Evolutionary conservation across 2,797 vertebrate species (phyloP).

Genomic region (Anableps anableps): DNA sequence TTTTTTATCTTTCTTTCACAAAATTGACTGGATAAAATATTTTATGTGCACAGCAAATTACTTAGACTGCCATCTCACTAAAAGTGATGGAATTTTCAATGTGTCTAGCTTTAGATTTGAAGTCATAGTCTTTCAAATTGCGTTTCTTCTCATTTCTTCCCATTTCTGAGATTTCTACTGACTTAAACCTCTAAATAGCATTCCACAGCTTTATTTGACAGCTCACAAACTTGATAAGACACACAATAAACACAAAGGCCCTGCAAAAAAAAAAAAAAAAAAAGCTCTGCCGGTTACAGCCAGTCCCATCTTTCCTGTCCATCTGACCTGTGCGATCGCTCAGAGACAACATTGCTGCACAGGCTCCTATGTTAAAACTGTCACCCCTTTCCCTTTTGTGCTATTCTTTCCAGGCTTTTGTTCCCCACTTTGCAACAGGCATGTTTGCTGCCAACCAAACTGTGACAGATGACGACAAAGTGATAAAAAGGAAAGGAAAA

Average conservation of each 20-base stretch:
- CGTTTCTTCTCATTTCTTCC: neutral
- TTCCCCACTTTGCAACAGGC: slow-evolving; percentile 60
- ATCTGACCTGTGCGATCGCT: slow-evolving; percentile 44
- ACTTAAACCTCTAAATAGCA: slow-evolving; percentile 10
- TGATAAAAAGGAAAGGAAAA: slow-evolving; percentile 34
- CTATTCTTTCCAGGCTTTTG: slow-evolving; percentile 55
- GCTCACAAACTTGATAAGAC: slow-evolving; percentile 62
- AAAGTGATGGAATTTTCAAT: neutral
- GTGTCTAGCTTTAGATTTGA: neutral
- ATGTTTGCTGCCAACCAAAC: slow-evolving; percentile 58
- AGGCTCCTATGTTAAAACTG: slow-evolving; percentile 52
- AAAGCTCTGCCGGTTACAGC: slow-evolving; percentile 34
- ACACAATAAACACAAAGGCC: slow-evolving; percentile 50
- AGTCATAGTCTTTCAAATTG: neutral
- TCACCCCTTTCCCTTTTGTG: slow-evolving; percentile 41
- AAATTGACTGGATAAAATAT: neutral
- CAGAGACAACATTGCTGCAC: slow-evolving; percentile 31
- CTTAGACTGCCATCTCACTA: neutral
- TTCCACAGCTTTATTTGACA: slow-evolving; percentile 28
- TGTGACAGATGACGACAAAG: slow-evolving; percentile 62
- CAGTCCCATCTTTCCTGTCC: slow-evolving; percentile 45
- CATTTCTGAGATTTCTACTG: slow-evolving; percentile 8
- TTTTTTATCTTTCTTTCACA: neutral
- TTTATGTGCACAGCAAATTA: neutral
- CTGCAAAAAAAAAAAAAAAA: neutral